Evolutionary conservation across 2,113 vertebrate species (phyloP).

Genomic region (Meleagris gallopavo): DNA sequence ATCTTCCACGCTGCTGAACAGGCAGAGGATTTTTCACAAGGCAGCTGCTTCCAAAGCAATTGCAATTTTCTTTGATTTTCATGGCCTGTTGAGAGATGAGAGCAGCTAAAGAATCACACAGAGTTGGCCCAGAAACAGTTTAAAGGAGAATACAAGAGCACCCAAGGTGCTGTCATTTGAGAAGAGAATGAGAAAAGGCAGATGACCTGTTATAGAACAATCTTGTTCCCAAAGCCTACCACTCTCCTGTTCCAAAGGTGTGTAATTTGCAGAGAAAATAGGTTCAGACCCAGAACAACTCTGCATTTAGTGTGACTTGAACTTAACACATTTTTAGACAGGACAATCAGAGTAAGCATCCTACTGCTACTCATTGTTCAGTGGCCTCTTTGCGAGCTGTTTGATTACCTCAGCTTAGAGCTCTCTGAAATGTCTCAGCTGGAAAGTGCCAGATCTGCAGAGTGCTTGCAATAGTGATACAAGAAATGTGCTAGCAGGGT

Average conservation of each 20-base stretch:
- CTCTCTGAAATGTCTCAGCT: background rate
- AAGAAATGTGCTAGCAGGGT: slow-evolving; percentile 7
- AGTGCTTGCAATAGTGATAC: background rate
- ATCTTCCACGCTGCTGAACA: slow-evolving; percentile 8
- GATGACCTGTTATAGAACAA: background rate
- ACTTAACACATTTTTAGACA: background rate
- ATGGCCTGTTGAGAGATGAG: background rate
- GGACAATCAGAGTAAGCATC: background rate
- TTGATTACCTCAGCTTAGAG: background rate
- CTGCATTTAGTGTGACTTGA: background rate
- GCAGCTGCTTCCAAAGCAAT: slow-evolving; percentile 27
- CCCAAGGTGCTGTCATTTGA: background rate
- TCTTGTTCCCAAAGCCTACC: background rate
- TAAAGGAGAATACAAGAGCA: background rate
- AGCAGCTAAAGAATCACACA: background rate
- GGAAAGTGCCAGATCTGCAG: background rate
- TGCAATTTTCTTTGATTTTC: slow-evolving; percentile 44
- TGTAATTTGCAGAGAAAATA: background rate
- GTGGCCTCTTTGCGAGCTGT: background rate
- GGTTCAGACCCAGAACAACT: background rate
- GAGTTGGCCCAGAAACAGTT: background rate
- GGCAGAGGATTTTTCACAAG: slow-evolving; percentile 18
- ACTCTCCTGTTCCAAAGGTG: background rate
- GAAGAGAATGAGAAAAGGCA: background rate
- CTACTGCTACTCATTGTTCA: background rate